Base-by-base conservation (phyloP, 2,113 vertebrate genomes). In the Neolamprologus sp. region DNA sequence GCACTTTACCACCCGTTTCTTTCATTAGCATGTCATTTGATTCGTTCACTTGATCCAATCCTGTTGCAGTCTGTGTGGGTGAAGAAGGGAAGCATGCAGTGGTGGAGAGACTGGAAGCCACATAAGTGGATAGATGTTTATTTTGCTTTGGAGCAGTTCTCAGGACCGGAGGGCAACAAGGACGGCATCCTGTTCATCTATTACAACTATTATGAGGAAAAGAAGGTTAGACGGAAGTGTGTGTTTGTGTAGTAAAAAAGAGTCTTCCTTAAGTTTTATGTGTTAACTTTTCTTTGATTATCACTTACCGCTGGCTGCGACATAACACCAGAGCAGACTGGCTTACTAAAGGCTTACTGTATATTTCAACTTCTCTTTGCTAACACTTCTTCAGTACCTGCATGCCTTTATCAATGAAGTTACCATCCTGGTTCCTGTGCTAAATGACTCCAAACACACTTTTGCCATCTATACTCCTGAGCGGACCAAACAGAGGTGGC, bases 111-210 rank as follows among this genome's bases (percentile, higher is more conserved):
- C 91, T 98, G 98, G 98, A 99, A 99, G 89, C 98, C 99, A 4
- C 92, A 99, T 82, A 98, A 97, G 85, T 99, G 99, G 99, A 92
- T 97, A 49, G 98, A 99, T 1, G 98, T 99, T 45, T 97, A 97
- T 2, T 98, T 99, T 8, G 97, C 98, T 1, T 95, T 99, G 53
- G 99, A 99, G 95, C 98, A 99, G 95, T 98, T 99, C 95, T 98
- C 97, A 0, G 98, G 98, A 14, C 96, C 95, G 0, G 98, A 99
- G 0, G 98, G 98, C 51, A 95, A 97, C 87, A 97, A 97, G 0
- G 99, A 99, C 81, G 98, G 98, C 90, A 98, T 99, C 93, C 96
- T 99, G 5, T 99, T 99, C 94, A 95, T 99, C 93, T 99, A 99
- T 26, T 99, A 99, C 92, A 96, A 97, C 90, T 96, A 97, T 84